Evolutionary conservation across 2,888 invertebrate species (phyloP), one percentile per base, ranked within the genome.

Genomic region (Ophion ventricosus): DNA sequence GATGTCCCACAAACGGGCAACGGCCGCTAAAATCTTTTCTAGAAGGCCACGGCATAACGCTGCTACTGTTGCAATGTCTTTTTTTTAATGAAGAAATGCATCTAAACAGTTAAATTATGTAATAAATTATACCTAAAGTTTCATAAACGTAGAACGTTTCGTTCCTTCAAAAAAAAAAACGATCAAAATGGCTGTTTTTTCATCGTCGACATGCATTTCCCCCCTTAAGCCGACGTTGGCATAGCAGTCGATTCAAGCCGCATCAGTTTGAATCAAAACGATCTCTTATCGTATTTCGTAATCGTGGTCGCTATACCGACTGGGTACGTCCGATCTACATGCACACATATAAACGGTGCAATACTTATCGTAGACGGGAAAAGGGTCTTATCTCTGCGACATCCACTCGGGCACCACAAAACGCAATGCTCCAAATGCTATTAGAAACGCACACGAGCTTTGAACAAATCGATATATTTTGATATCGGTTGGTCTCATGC

Each of bases 341-440:
- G 17, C 11, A 17, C 1, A 54, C 1, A 57, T 76, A 67, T n/a
- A 56, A 25, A 73, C 25, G 14, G 25, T 25, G 56, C n/a, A 67
- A 43, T 23, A 11, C 26, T 26, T n/a, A 56, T 29, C 56, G 56
- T 29, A 29, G 29, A 70, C 59, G 72, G 17, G 59, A 73, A 49
- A 49, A 49, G 17, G 14, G 57, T 20, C 20, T 70, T 54, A 70
- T 70, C 70, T 43, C 63, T 70, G 70, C 25, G 25, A 11, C n/a
- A 10, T 17, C 23, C 14, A 20, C 40, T 43, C 61, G 20, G 74
- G 81, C 77, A 69, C 77, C 79, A 20, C 17, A 20, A 40, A 26
- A 76, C 11, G 69, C 54, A 69, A 54, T 79, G 83, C 79, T 81
- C 80, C 56, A 59, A 72, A 84, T 82, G 82, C 76, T 80, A 85